These are phyloP conservation scores for Chydorus sphaericus DNA, from an alignment of 2,888 invertebrate genomes.

Conservation along the genomic window DNA sequence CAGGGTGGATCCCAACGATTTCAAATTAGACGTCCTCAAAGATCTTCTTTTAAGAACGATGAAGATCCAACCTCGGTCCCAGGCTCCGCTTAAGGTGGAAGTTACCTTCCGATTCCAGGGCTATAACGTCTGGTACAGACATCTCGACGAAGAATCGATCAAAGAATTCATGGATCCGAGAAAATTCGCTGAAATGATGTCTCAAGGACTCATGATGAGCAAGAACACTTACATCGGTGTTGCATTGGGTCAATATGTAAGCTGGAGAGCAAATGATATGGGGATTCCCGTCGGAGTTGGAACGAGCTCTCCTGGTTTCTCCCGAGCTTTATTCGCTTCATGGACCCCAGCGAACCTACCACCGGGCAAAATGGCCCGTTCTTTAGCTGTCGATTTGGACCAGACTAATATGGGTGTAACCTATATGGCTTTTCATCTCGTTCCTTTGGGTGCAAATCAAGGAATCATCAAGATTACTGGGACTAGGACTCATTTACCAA, in stretches of 20 bases:
- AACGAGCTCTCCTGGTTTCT: slow-evolving; percentile 2
- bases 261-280: slow-evolving; percentile 13
- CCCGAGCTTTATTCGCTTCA: too few species aligned
- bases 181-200: neutral
- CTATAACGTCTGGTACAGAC: slow-evolving; percentile 13
- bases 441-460: slow-evolving; percentile 10
- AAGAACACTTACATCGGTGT: slow-evolving; percentile 4
- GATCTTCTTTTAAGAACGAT: slow-evolving; percentile 2
- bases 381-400: slow-evolving; percentile 7
- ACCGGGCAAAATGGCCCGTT: slow-evolving; percentile 2
- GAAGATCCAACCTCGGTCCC: slow-evolving; percentile 9
- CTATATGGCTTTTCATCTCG: slow-evolving; percentile 9
- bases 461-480: slow-evolving; percentile 11
- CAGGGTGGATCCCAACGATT: slow-evolving; percentile 12
- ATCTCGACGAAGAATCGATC: slow-evolving; percentile 8
- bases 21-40: slow-evolving; percentile 13
- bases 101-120: slow-evolving; percentile 11
- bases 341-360: too few species aligned
- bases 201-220: slow-evolving; percentile 1
- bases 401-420: neutral
- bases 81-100: slow-evolving; percentile 12
- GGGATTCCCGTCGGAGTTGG: slow-evolving; percentile 13
- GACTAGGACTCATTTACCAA: slow-evolving; percentile 10
- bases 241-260: slow-evolving; percentile 9
- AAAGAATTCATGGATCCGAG: slow-evolving; percentile 3